A percentile compares a stretch with the other conserved stretches of the same genome.
These are phyloP conservation scores for Cisticola juncidis DNA, from an alignment of 2,113 vertebrate species.

Conservation along the genomic window DNA sequence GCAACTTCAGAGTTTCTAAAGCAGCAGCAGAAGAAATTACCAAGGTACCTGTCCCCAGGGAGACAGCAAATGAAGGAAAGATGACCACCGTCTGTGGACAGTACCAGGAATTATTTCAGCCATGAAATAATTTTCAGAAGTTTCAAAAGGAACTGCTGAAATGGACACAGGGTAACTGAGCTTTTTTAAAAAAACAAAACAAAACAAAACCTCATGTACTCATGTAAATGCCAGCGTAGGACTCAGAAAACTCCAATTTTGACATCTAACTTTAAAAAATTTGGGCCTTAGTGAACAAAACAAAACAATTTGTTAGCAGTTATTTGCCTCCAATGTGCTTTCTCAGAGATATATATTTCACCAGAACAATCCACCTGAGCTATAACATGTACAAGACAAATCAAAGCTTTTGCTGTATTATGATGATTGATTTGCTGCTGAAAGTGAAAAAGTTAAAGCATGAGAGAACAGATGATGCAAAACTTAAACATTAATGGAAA, in stretches of 20 bases:
- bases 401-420: neutral
- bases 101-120: neutral
- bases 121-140: neutral
- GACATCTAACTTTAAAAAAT: neutral
- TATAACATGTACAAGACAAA: neutral
- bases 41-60: neutral
- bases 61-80: neutral
- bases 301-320: neutral
- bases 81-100: neutral
- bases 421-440: constrained; percentile 5
- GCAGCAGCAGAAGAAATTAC: neutral
- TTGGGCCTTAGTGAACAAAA: neutral
- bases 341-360: neutral
- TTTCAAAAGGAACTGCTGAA: neutral
- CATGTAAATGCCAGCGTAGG: neutral
- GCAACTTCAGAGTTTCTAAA: neutral
- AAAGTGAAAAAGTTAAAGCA: constrained; percentile 1
- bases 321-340: neutral
- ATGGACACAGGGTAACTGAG: neutral
- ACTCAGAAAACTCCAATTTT: neutral
- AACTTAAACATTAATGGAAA: neutral
- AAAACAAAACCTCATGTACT: neutral
- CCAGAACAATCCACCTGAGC: neutral
- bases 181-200: neutral
- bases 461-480: neutral